These are phyloP conservation scores for Sebastes vulpes DNA, from an alignment of 2,797 vertebrate genomes.

Conservation along the genomic window DNA sequence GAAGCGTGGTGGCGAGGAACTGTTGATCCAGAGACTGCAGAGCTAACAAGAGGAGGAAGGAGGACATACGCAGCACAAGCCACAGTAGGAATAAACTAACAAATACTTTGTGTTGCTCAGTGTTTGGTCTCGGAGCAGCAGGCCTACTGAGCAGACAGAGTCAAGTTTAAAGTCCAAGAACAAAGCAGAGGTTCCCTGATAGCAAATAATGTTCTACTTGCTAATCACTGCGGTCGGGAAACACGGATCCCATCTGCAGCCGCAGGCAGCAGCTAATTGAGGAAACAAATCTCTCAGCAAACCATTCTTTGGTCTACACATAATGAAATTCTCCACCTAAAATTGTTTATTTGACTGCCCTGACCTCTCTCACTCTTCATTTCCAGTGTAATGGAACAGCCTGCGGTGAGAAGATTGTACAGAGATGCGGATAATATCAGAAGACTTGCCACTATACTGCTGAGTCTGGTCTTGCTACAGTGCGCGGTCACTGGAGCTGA, in stretches of 20 bases:
- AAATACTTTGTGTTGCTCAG: background rate
- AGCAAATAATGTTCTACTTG: background rate
- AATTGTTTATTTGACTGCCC: constrained; percentile 69
- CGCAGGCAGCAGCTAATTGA: constrained; percentile 53
- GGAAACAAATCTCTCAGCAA: constrained; percentile 61
- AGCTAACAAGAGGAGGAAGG: constrained; percentile 18
- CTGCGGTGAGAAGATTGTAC: constrained; percentile 38
- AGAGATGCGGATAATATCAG: constrained; percentile 57
- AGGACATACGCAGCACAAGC: constrained; percentile 2
- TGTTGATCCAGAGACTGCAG: constrained; percentile 4
- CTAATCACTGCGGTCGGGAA: constrained; percentile 29
- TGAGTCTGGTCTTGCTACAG: constrained; percentile 25
- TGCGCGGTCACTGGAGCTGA: constrained; percentile 21
- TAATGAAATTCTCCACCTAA: constrained; percentile 63
- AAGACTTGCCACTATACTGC: constrained; percentile 33
- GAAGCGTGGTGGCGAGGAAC: background rate
- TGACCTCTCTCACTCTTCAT: constrained; percentile 66
- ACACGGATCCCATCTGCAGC: constrained; percentile 50
- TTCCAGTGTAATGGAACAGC: constrained; percentile 52
- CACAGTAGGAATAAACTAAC: background rate
- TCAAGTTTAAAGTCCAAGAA: constrained; percentile 14
- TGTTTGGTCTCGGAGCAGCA: background rate
- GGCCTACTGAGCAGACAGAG: background rate
- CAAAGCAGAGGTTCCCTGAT: constrained; percentile 31
- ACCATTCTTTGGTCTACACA: constrained; percentile 16